phyloP scores from a whole-genome alignment of 1,140 invertebrate genomes.

The Ceratina australensis region DNA sequence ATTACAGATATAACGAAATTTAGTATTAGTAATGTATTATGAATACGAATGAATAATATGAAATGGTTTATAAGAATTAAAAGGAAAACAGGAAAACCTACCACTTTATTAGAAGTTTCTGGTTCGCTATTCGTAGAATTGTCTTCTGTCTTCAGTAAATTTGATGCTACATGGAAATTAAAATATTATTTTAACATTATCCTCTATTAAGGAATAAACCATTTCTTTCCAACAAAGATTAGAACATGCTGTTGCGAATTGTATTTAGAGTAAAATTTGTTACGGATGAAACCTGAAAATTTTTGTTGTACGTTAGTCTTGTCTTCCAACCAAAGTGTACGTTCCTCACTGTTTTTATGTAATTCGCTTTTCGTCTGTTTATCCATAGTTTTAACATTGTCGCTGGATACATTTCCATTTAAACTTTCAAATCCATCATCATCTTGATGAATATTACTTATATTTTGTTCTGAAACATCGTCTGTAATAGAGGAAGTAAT shows the following conservation, averaged over 20 bases:
- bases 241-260: conserved; percentile 45
- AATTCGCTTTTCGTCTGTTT: conserved; percentile 7
- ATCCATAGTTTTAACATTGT: conserved; percentile 78
- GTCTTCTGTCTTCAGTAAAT: conserved; percentile 57
- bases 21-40: not conserved
- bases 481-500: conserved; percentile 45
- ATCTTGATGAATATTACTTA: conserved; percentile 78
- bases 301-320: conserved; percentile 33
- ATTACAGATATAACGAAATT: not conserved
- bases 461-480: conserved; percentile 56
- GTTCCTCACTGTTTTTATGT: conserved; percentile 41
- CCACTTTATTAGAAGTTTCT: conserved; percentile 64
- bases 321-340: conserved; percentile 35
- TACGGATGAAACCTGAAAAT: conserved; percentile 58
- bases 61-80: not conserved
- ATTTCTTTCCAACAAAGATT: conserved; percentile 63
- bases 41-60: not conserved
- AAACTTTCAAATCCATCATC: conserved; percentile 93
- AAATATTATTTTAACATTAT: conserved; percentile 66
- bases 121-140: conserved; percentile 65
- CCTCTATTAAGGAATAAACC: conserved; percentile 47
- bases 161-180: conserved; percentile 66
- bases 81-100: conserved; percentile 41
- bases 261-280: conserved; percentile 16
- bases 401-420: conserved; percentile 90